Evolutionary conservation across 64 coral and sea anemone species (phyloP).

Genomic region (Dendrophyllia cribrosa): DNA sequence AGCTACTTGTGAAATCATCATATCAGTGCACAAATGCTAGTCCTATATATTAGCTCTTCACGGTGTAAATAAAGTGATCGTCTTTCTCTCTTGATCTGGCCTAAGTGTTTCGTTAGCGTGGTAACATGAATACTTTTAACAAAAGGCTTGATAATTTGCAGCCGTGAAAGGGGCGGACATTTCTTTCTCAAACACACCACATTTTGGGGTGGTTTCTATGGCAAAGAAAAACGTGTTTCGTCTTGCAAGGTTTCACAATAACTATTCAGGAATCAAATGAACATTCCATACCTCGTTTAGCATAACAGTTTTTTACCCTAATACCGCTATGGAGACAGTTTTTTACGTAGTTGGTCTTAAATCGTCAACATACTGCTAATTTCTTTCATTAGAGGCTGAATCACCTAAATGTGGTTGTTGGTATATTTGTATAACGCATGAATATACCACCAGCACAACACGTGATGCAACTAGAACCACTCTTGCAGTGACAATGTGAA

Average conservation of each 20-base stretch:
- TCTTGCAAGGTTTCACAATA: not conserved
- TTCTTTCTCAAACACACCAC: not conserved
- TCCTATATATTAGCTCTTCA: too few relatives aligned
- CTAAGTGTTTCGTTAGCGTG: not conserved
- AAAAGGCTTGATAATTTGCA: constrained; percentile 8
- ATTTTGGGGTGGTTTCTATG: constrained; percentile 29
- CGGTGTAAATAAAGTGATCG: too few relatives aligned
- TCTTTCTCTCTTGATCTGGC: too few relatives aligned
- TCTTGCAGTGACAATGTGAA: too few relatives aligned
- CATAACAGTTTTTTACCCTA: not conserved
- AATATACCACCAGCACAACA: constrained; percentile 1
- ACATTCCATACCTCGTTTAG: not conserved
- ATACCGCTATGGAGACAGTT: constrained; percentile 20
- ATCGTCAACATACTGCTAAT: too few relatives aligned
- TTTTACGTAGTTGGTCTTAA: not conserved
- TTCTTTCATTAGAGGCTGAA: not conserved
- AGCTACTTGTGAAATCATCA: not conserved
- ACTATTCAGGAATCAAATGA: not conserved
- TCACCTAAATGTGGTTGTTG: not conserved
- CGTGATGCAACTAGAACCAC: not conserved
- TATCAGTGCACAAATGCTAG: not conserved
- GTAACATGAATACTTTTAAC: not conserved
- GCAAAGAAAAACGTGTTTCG: constrained; percentile 12
- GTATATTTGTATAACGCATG: not conserved
- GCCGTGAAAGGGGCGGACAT: not conserved